A percentile compares a stretch with the other conserved stretches of the same genome.
Evolutionary conservation across 2,888 invertebrate genomes (phyloP).

Genomic region (Pteria penguin): DNA sequence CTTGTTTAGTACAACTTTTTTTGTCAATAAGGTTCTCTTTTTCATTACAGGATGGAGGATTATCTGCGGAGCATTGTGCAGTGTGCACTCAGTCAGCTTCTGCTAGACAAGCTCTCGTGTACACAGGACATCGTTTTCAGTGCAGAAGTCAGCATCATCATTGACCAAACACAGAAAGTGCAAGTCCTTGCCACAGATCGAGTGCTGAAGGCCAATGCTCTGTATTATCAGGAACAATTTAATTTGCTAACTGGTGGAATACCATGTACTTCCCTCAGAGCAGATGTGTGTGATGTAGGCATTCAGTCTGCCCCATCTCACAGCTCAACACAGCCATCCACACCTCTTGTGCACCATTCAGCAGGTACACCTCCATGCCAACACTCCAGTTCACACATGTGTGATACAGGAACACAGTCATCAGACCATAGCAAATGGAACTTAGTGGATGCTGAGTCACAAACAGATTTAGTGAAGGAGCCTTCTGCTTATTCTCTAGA

Average conservation of each 20-base stretch:
- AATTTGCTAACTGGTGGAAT: background rate
- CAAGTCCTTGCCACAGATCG: background rate
- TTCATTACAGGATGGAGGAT: conserved; percentile 2
- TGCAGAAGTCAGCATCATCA: background rate
- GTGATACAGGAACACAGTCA: no score
- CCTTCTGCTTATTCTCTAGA: no score
- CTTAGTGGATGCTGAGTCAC: no score
- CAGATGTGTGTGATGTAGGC: background rate
- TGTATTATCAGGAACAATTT: conserved; percentile 10
- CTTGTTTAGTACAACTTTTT: no score
- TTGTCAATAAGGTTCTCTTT: background rate
- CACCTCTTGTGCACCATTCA: no score
- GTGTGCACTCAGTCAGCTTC: background rate
- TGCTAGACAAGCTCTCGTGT: conserved; percentile 3
- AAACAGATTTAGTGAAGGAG: no score
- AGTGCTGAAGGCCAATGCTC: background rate
- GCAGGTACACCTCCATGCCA: no score
- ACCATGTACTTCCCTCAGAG: background rate
- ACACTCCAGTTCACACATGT: no score
- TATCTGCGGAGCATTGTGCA: conserved; percentile 6
- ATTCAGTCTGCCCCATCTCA: background rate
- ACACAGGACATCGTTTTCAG: conserved; percentile 4
- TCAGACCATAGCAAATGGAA: no score
- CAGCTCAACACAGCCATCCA: no score
- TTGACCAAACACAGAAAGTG: conserved; percentile 1